Evolutionary conservation across 2,113 vertebrate species (phyloP).

Genomic region (Hiodon alosoides): DNA sequence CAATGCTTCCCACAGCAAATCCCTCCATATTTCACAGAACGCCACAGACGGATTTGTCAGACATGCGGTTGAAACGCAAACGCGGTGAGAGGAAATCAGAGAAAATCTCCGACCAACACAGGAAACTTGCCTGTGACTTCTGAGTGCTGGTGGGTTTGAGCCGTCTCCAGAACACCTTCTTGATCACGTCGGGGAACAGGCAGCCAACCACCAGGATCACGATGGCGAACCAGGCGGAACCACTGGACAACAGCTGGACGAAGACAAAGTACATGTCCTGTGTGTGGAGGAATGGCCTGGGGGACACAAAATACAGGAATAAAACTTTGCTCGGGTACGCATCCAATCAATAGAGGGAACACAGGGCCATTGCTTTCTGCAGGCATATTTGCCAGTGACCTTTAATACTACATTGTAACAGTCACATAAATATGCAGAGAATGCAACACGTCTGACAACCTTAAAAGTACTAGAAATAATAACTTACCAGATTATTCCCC

Average conservation of each 20-base stretch:
- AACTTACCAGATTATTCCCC: conserved; percentile 91
- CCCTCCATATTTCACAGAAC: too few relatives aligned
- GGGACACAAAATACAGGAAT: conserved; percentile 23
- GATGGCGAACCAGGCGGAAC: conserved; percentile 94
- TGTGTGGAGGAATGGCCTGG: conserved; percentile 91
- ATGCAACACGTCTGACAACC: too few relatives aligned
- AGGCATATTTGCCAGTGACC: too few relatives aligned
- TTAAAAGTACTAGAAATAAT: too few relatives aligned
- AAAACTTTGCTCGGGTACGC: background rate
- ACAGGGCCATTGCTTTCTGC: too few relatives aligned
- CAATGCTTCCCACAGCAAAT: too few relatives aligned
- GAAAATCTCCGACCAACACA: too few relatives aligned
- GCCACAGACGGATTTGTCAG: too few relatives aligned
- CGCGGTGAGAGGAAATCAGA: too few relatives aligned
- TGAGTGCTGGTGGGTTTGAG: conserved; percentile 86
- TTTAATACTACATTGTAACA: too few relatives aligned
- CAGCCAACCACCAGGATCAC: conserved; percentile 86
- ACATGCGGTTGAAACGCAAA: too few relatives aligned
- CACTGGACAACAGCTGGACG: conserved; percentile 90
- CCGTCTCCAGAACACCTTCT: conserved; percentile 90
- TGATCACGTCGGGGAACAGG: conserved; percentile 86
- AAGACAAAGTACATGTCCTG: conserved; percentile 98
- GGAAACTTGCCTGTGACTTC: conserved; percentile 82
- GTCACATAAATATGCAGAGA: too few relatives aligned
- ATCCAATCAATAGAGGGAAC: background rate